These are phyloP conservation scores for Agapornis roseicollis DNA, from an alignment of 2,113 vertebrate genomes.

Conservation along the genomic window DNA sequence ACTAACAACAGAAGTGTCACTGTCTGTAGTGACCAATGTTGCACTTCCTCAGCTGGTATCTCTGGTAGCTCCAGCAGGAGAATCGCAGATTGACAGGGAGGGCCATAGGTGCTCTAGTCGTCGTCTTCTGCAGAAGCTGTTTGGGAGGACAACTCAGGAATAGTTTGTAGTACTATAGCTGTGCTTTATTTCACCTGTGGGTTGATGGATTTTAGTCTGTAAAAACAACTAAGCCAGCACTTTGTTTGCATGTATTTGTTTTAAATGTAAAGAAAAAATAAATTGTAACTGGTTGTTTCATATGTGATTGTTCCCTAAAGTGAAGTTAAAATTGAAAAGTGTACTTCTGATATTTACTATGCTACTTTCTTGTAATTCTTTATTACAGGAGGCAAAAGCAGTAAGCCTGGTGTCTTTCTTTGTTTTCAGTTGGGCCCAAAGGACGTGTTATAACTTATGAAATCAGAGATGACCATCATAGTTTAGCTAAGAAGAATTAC, in stretches of 20 bases:
- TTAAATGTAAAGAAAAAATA: background rate
- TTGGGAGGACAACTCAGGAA: background rate
- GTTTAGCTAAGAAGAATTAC: slow-evolving; percentile 83
- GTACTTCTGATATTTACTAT: background rate
- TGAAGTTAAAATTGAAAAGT: background rate
- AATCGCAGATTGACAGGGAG: too few relatives aligned
- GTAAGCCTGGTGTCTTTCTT: background rate
- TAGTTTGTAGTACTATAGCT: background rate
- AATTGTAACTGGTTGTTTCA: background rate
- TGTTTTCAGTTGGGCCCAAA: slow-evolving; percentile 80
- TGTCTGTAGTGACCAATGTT: background rate
- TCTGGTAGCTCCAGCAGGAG: background rate
- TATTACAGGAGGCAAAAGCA: background rate
- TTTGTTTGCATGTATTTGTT: background rate
- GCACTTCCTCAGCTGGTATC: background rate
- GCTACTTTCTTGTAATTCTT: background rate
- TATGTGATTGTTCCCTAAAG: background rate
- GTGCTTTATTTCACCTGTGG: background rate
- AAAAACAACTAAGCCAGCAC: background rate
- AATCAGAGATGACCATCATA: slow-evolving; percentile 84
- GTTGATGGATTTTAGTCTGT: background rate
- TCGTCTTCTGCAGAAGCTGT: background rate
- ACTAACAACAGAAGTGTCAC: background rate
- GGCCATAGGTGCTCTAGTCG: background rate
- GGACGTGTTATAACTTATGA: slow-evolving; percentile 88